Evolutionary conservation across 2,888 invertebrate species (phyloP).

Genomic region (Machimus rusticus): DNA sequence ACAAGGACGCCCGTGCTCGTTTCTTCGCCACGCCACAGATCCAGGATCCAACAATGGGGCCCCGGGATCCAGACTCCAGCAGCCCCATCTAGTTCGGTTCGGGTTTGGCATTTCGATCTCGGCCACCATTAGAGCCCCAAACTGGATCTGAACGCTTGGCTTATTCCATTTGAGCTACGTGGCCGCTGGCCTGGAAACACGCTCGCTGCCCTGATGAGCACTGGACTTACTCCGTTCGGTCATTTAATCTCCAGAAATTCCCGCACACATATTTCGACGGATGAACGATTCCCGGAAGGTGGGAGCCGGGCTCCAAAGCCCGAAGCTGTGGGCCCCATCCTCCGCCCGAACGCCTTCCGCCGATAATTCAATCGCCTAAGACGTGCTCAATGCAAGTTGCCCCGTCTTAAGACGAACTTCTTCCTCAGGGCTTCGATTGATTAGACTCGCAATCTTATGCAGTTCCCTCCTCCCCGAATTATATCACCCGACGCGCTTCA

Average conservation of each 20-base stretch:
- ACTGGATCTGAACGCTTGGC: slow-evolving; percentile 12
- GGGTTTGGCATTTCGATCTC: slow-evolving; percentile 19
- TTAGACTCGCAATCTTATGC: neutral
- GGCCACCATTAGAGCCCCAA: neutral
- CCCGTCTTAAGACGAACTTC: neutral
- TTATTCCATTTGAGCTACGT: slow-evolving; percentile 5
- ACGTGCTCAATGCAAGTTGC: neutral
- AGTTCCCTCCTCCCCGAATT: neutral
- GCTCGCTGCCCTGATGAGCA: neutral
- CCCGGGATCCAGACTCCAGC: neutral
- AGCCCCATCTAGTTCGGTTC: neutral
- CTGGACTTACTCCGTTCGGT: neutral
- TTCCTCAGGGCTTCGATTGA: neutral
- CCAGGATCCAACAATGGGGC: neutral
- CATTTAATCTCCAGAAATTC: neutral
- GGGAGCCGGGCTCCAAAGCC: neutral
- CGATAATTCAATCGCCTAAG: neutral
- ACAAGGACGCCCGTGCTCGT: neutral
- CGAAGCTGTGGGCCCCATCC: neutral
- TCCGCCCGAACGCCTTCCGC: neutral
- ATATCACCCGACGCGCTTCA: neutral
- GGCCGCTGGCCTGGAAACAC: neutral
- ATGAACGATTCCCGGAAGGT: neutral
- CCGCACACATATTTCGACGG: neutral
- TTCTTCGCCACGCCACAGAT: neutral